Base-by-base conservation (phyloP, 2,113 vertebrate species). In the Neopipo cinnamomea region DNA sequence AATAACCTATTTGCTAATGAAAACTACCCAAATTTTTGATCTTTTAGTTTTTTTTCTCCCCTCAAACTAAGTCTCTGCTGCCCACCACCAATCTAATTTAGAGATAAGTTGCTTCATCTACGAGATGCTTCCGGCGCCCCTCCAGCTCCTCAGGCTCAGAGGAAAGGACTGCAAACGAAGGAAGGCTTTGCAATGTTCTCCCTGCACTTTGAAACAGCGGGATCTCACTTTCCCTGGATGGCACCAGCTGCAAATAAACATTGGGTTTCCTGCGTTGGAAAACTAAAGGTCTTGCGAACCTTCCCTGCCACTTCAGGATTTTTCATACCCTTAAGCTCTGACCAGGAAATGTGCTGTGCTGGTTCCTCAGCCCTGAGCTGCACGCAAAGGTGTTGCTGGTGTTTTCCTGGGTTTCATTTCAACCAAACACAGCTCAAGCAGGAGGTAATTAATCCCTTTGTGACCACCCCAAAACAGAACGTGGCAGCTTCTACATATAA, bases 281-380 rank as follows among this genome's bases (percentile, higher is more conserved):
- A 63, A 50, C 47, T 59, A 41, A 66, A n/a, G 24, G 35, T 42
- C 42, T 39, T 92, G 44, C 46, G 89, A 65, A 86, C 44, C 6
- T 23, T 68, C 78, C 53, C 49, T 12, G 14, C 5, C 30, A 58
- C 22, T 59, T 47, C 41, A 46, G 23, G 14, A 30, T 16, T 82
- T 49, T 63, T 35, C 56, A 49, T 8, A 11, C 22, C n/a, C 7
- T 33, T 14, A 10, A 56, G 50, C 30, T 59, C 19, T 52, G 28
- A 15, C 0, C 1, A 25, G 25, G n/a, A 35, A 44, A 67, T 47
- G 16, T 7, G 16, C 24, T 30, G 2, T 5, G 8, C 8, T 37
- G 46, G 47, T 28, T 39, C 39, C 58, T 31, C 0, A 0, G 41
- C 74, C 71, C 55, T 7, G 37, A 41, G 37, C 31, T 41, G 50